A percentile compares a stretch with the other conserved stretches of the same genome.
These are phyloP conservation scores for Tetranychus urticae DNA, from an alignment of 1,140 invertebrate genomes.

Conservation along the genomic window DNA sequence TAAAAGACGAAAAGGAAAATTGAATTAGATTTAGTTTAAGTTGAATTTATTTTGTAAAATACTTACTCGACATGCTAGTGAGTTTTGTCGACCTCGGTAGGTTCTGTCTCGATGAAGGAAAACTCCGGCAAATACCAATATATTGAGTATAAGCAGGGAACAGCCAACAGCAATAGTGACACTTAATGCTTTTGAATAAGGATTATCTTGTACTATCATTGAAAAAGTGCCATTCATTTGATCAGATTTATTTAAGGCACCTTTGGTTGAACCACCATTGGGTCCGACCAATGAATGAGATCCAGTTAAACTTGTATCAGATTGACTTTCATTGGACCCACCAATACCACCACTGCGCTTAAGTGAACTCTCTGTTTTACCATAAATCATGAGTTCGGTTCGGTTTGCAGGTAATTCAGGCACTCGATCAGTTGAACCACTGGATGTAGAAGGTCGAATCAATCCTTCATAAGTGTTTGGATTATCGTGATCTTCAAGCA, in stretches of 20 bases:
- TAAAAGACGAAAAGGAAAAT: no score
- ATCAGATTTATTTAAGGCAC: background rate
- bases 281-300: background rate
- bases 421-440: background rate
- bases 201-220: slow-evolving; percentile 23
- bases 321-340: no score
- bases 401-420: no score
- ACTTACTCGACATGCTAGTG: no score
- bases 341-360: no score
- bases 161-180: slow-evolving; percentile 79
- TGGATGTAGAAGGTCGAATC: slow-evolving; percentile 3
- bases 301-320: background rate
- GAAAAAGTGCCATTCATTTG: slow-evolving; percentile 7
- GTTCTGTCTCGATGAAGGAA: slow-evolving; percentile 55
- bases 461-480: slow-evolving; percentile 24
- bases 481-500: slow-evolving; percentile 38
- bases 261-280: background rate
- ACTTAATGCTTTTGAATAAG: slow-evolving; percentile 66
- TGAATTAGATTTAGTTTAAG: no score
- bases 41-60: no score
- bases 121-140: slow-evolving; percentile 72
- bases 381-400: no score
- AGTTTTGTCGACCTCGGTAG: no score
- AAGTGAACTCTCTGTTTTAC: no score
- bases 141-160: slow-evolving; percentile 62